A percentile compares a stretch with the other conserved stretches of the same genome.
Evolutionary conservation across 2,113 vertebrate species (phyloP).

Genomic region (Lepisosteus osseus): DNA sequence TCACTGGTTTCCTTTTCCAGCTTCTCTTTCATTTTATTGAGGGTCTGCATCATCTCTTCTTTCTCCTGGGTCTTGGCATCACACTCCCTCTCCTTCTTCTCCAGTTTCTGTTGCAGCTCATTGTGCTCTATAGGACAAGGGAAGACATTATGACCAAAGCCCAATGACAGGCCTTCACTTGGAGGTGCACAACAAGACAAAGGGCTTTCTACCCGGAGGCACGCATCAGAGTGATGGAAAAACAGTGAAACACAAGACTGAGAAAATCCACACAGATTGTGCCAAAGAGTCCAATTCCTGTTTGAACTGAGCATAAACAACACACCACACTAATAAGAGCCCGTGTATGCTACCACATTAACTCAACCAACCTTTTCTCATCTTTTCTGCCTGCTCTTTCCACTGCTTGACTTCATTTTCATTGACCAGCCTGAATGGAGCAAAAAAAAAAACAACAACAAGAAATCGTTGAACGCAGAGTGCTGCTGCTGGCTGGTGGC

Average conservation of each 20-base stretch:
- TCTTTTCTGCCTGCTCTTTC: conserved; percentile 99
- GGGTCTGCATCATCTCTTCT: conserved; percentile 98
- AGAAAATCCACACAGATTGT: background rate
- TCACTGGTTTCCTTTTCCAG: conserved; percentile 90
- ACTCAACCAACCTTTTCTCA: conserved; percentile 83
- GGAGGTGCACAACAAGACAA: too few relatives aligned
- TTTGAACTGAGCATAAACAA: too few relatives aligned
- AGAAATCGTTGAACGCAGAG: too few relatives aligned
- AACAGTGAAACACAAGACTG: background rate
- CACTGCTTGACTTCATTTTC: conserved; percentile 99
- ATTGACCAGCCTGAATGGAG: conserved; percentile 85
- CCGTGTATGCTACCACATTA: background rate
- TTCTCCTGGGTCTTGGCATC: conserved; percentile 97
- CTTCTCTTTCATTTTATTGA: conserved; percentile 99
- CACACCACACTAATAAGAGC: background rate
- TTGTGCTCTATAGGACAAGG: conserved; percentile 76
- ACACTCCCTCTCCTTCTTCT: conserved; percentile 96
- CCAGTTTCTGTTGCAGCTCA: conserved; percentile 91
- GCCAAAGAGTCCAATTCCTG: too few relatives aligned
- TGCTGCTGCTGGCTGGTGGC: too few relatives aligned
- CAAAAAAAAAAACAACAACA: conserved; percentile 7
- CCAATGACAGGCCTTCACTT: too few relatives aligned
- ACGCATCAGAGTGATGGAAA: background rate
- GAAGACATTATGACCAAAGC: background rate
- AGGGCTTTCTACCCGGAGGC: background rate